These are phyloP conservation scores for Campylorhamphus procurvoides DNA, from an alignment of 2,113 vertebrate genomes.

Conservation along the genomic window DNA sequence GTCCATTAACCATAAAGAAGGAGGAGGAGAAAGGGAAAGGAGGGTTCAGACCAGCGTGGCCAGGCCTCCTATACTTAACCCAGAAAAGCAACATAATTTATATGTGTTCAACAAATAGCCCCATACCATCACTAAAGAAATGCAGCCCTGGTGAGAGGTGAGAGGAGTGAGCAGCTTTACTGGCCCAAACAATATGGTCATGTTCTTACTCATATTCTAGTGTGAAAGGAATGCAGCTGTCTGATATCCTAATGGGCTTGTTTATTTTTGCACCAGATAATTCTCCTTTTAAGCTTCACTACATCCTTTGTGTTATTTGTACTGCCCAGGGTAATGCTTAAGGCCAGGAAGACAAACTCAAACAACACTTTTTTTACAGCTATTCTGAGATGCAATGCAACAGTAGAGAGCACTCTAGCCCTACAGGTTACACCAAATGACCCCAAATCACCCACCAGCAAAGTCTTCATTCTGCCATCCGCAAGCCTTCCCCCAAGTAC, in stretches of 20 bases:
- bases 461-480: not conserved
- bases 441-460: not conserved
- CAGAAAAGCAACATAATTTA: not conserved
- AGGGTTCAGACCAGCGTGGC: not conserved
- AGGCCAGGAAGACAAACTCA: not conserved
- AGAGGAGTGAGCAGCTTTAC: not conserved
- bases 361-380: not conserved
- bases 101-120: not conserved
- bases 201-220: not conserved
- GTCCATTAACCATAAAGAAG: not conserved
- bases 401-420: conserved; percentile 18
- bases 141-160: not conserved
- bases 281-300: not conserved
- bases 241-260: not conserved
- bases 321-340: not conserved
- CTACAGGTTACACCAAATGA: not conserved
- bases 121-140: not conserved
- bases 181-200: not conserved
- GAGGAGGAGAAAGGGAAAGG: not conserved
- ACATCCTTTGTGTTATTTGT: not conserved
- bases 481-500: not conserved
- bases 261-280: not conserved
- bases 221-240: not conserved
- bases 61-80: not conserved
- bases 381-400: not conserved